Percentiles rank a stretch among this genome's conserved stretches.
Evolutionary conservation across 2,888 invertebrate genomes (phyloP).

Genomic region (Ametastegia equiseti): DNA sequence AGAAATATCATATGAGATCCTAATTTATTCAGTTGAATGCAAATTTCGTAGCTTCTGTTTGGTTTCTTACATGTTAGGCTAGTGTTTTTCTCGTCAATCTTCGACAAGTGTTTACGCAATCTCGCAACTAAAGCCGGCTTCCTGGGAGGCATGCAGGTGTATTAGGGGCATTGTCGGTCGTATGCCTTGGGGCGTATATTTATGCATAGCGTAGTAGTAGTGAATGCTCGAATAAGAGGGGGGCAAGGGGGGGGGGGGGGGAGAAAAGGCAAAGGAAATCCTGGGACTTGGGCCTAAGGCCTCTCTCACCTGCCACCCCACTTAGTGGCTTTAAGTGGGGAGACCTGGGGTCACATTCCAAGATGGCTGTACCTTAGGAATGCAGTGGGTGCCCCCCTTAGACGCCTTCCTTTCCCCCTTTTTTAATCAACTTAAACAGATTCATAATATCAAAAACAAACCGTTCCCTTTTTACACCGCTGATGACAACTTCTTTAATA

Average conservation of each 20-base stretch:
- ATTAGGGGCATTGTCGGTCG: constrained; percentile 41
- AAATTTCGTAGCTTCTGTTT: constrained; percentile 20
- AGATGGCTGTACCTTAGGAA: constrained; percentile 76
- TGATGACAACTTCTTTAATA: constrained; percentile 25
- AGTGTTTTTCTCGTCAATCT: constrained; percentile 41
- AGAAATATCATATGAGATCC: background rate
- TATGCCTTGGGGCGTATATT: constrained; percentile 44
- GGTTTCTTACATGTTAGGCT: constrained; percentile 6
- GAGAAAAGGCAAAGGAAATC: constrained; percentile 13
- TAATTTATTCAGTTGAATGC: constrained; percentile 24
- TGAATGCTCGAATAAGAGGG: constrained; percentile 34
- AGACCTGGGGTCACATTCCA: constrained; percentile 76
- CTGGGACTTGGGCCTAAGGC: constrained; percentile 48
- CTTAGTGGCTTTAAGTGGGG: constrained; percentile 70
- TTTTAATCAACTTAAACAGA: constrained; percentile 72
- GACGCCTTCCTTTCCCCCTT: constrained; percentile 73
- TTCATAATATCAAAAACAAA: constrained; percentile 67
- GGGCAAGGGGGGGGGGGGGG: constrained; percentile 20
- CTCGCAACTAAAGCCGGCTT: constrained; percentile 30
- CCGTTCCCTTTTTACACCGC: constrained; percentile 50
- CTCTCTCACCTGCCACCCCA: constrained; percentile 62
- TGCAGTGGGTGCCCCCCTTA: constrained; percentile 75
- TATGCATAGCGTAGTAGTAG: constrained; percentile 49
- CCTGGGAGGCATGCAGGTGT: constrained; percentile 43
- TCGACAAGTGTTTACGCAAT: constrained; percentile 44